phyloP scores from a whole-genome alignment of 2,888 invertebrate genomes.

The Cantharis lateralis region DNA sequence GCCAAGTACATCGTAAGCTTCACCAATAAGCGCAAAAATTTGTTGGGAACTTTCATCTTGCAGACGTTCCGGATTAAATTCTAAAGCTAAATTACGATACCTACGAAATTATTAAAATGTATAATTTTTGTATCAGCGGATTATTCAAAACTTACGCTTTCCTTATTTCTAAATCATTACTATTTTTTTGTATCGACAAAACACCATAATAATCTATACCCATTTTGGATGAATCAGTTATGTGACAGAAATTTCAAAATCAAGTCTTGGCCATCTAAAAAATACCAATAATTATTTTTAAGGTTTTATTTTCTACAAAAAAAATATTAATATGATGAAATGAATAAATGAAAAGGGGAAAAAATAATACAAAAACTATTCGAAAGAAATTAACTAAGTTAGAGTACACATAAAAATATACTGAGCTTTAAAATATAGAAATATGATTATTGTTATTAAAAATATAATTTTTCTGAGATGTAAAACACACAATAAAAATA shows the following conservation, averaged over 20 bases:
- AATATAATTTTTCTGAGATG: too few relatives aligned
- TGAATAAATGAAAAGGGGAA: too few relatives aligned
- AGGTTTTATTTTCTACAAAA: neutral
- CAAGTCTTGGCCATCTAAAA: neutral
- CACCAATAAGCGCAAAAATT: conserved; percentile 69
- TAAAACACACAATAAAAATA: too few relatives aligned
- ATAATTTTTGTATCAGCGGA: too few relatives aligned
- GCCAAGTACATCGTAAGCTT: conserved; percentile 80
- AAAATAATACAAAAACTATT: too few relatives aligned
- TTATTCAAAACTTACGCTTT: conserved; percentile 60
- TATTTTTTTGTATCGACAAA: conserved; percentile 68
- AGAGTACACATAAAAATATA: too few relatives aligned
- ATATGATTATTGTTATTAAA: too few relatives aligned
- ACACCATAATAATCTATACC: conserved; percentile 80
- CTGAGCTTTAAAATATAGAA: too few relatives aligned
- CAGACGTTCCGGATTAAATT: conserved; percentile 59
- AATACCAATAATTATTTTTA: neutral
- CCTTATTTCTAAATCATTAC: conserved; percentile 71
- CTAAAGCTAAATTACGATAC: conserved; percentile 57
- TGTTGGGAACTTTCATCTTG: conserved; percentile 64
- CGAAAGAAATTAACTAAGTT: too few relatives aligned
- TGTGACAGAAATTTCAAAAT: conserved; percentile 13
- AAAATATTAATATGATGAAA: too few relatives aligned
- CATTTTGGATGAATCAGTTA: conserved; percentile 52
- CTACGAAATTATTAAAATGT: conserved; percentile 36